A percentile compares a stretch with the other conserved stretches of the same genome.
These are phyloP conservation scores for Anthonomus grandis DNA, from an alignment of 1,140 invertebrate species.

Conservation along the genomic window DNA sequence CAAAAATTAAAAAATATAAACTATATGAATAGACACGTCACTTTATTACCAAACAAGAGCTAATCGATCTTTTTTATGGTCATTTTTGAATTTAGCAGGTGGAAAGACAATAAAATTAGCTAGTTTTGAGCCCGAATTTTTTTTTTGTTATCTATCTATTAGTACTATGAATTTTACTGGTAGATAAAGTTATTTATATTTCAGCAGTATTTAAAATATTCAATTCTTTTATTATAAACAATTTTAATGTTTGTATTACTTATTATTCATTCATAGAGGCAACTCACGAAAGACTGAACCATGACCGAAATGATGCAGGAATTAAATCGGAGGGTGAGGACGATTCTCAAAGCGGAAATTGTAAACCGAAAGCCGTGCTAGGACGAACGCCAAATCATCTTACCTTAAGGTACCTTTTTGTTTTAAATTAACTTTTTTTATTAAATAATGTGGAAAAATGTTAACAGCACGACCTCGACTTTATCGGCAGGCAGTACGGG, in stretches of 20 bases:
- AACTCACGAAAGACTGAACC: conserved; percentile 45
- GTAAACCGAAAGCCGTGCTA: conserved; percentile 68
- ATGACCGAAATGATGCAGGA: conserved; percentile 65
- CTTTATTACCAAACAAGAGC: no score
- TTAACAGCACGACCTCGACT: conserved; percentile 81
- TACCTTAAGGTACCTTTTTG: conserved; percentile 66
- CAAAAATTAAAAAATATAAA: no score
- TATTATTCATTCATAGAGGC: conserved; percentile 28
- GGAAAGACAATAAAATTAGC: no score
- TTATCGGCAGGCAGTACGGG: conserved; percentile 90
- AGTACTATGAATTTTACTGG: no score
- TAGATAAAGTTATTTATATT: background rate
- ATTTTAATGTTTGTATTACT: background rate
- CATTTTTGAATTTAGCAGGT: no score
- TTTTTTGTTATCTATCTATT: no score
- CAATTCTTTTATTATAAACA: background rate
- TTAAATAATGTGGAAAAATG: background rate
- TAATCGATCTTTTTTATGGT: no score
- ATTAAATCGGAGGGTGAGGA: conserved; percentile 86
- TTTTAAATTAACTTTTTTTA: background rate
- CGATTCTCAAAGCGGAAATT: conserved; percentile 64
- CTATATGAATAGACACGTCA: no score
- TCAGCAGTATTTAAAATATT: background rate
- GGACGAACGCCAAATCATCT: conserved; percentile 89
- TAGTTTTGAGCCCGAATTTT: no score